These are phyloP conservation scores for Andricus grossulariae DNA, from an alignment of 1,140 invertebrate species.

Conservation along the genomic window DNA sequence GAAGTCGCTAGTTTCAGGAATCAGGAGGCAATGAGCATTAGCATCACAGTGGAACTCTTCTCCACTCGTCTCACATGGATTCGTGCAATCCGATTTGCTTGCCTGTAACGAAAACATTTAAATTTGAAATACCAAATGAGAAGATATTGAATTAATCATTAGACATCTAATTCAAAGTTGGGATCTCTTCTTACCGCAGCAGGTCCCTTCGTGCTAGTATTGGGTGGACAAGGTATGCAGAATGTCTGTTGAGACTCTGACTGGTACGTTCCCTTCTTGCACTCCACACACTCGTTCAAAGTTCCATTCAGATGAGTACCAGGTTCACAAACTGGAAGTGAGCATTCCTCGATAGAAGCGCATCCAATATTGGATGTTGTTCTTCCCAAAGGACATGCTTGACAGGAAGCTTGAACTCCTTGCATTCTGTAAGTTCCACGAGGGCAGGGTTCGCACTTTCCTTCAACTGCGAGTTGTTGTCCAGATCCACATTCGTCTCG, in stretches of 20 bases:
- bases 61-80: constrained; percentile 92
- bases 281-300: constrained; percentile 89
- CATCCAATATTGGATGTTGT: constrained; percentile 92
- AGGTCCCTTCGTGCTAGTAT: constrained; percentile 91
- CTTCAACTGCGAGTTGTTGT: constrained; percentile 90
- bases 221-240: constrained; percentile 92
- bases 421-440: constrained; percentile 92
- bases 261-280: constrained; percentile 95
- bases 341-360: constrained; percentile 92
- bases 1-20: constrained; percentile 90
- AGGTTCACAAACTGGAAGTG: constrained; percentile 89
- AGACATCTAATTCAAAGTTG: constrained; percentile 28
- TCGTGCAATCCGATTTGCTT: constrained; percentile 89
- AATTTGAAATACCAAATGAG: too few species aligned
- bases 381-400: constrained; percentile 90
- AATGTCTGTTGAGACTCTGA: constrained; percentile 91
- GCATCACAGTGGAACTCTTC: constrained; percentile 90
- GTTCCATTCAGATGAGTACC: constrained; percentile 91
- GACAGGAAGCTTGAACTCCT: constrained; percentile 91
- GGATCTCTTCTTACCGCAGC: constrained; percentile 81
- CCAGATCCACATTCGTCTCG: constrained; percentile 93
- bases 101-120: constrained; percentile 75
- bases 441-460: constrained; percentile 94
- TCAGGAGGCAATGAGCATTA: constrained; percentile 92
- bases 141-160: too few species aligned